phyloP scores from a whole-genome alignment of 1,140 invertebrate genomes.

The Neodiprion pinetum region DNA sequence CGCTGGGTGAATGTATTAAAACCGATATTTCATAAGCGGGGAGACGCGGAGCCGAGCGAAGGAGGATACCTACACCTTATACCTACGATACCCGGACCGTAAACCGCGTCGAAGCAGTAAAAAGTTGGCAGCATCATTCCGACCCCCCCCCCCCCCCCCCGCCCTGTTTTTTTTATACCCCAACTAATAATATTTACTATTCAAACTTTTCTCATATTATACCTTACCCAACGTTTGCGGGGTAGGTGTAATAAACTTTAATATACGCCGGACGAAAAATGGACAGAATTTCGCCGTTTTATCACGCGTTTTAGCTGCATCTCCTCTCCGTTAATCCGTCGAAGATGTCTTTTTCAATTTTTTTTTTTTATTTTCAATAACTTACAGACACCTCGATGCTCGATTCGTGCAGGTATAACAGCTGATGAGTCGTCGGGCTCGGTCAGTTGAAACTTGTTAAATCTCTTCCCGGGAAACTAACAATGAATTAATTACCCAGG shows the following conservation, averaged over 20 bases:
- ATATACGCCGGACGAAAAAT: too few relatives aligned
- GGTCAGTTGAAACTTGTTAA: not conserved
- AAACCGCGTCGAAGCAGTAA: not conserved
- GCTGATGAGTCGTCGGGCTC: not conserved
- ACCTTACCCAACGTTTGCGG: not conserved
- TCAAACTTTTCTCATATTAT: slow-evolving; percentile 2
- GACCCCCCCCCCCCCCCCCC: not conserved
- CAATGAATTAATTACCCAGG: not conserved
- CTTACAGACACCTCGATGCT: too few relatives aligned
- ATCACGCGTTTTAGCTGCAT: too few relatives aligned
- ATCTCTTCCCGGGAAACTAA: slow-evolving; percentile 3
- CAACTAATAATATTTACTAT: slow-evolving; percentile 1
- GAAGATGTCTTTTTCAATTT: too few relatives aligned
- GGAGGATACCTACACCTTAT: too few relatives aligned
- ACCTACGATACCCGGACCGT: not conserved
- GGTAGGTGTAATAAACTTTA: too few relatives aligned
- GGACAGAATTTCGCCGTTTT: too few relatives aligned
- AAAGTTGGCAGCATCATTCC: not conserved
- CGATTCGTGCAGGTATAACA: too few relatives aligned
- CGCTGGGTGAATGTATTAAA: not conserved
- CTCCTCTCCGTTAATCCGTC: too few relatives aligned
- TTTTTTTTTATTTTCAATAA: too few relatives aligned
- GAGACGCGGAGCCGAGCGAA: not conserved
- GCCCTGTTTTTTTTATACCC: not conserved
- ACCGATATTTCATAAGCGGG: not conserved